Conservation (phyloP, 1,140 invertebrate species). For the Zophobas atratus region DNA sequence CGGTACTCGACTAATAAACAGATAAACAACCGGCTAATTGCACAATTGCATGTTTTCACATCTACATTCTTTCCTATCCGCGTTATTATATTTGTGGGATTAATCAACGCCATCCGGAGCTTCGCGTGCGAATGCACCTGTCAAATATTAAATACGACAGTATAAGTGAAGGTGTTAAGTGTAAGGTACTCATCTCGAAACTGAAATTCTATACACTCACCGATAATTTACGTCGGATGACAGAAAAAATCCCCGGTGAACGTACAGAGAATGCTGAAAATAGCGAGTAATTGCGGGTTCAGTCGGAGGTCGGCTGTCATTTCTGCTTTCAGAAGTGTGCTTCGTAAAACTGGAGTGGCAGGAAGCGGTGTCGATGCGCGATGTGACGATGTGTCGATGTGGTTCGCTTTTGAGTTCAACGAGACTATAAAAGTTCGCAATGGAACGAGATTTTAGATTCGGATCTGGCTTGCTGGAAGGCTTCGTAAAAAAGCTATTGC, state of each 20-base stretch:
- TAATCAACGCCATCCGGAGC: constrained; percentile 11
- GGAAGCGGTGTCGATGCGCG: not conserved
- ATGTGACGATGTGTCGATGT: not conserved
- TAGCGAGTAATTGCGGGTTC: constrained; percentile 21
- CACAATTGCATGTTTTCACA: constrained; percentile 30
- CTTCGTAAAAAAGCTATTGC: not conserved
- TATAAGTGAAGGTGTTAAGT: constrained; percentile 39
- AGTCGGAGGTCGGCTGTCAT: constrained; percentile 12
- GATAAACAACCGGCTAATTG: constrained; percentile 35
- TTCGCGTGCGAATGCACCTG: constrained; percentile 40
- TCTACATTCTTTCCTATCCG: constrained; percentile 5
- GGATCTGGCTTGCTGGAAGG: not conserved
- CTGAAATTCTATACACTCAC: constrained; percentile 28
- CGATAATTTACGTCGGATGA: constrained; percentile 8
- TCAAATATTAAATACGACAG: constrained; percentile 36
- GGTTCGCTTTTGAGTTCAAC: not conserved
- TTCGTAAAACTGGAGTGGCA: not conserved
- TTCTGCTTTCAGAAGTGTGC: constrained; percentile 7
- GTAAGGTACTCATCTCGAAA: constrained; percentile 36
- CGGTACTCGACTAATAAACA: not conserved
- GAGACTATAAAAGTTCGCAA: not conserved
- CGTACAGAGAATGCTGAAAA: constrained; percentile 7
- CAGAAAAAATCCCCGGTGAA: constrained; percentile 18
- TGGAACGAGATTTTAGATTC: not conserved
- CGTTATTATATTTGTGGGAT: constrained; percentile 15